A percentile compares a stretch with the other conserved stretches of the same genome.
Conservation (phyloP, 2,797 vertebrate genomes). For the Ptychobarbus kaznakovi region DNA sequence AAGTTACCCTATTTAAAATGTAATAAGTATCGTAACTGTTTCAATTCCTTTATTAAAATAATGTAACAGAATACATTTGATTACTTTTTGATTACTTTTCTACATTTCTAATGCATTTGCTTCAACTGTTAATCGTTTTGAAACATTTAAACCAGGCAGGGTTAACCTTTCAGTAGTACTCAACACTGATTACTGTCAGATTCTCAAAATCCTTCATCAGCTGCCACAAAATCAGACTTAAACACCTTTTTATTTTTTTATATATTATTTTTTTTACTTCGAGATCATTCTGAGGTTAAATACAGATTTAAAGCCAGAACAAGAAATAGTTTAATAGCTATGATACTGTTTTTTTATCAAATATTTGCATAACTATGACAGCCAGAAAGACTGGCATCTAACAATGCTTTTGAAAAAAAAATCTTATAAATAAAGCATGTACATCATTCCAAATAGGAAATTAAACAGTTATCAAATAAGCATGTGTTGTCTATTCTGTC, state of each 20-base stretch:
- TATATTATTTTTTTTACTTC: background rate
- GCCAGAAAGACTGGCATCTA: no score
- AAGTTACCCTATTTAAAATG: background rate
- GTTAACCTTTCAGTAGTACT: background rate
- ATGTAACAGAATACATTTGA: background rate
- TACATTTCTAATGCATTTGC: background rate
- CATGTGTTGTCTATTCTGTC: background rate
- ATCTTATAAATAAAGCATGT: no score
- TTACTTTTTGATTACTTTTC: background rate
- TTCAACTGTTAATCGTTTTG: background rate
- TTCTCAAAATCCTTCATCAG: background rate
- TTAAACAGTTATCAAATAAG: no score
- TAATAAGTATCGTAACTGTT: background rate
- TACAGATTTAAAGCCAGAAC: background rate
- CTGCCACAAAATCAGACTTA: no score
- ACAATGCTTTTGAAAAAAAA: background rate
- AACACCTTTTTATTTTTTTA: no score
- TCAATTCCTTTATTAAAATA: background rate
- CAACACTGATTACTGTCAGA: background rate
- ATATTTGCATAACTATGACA: no score
- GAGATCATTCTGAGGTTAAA: background rate
- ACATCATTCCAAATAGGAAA: no score
- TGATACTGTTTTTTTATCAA: no score
- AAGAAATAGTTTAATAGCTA: background rate
- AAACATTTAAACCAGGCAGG: background rate